Percentiles rank a stretch among this genome's conserved stretches.
Evolutionary conservation across 2,113 vertebrate species (phyloP).

Genomic region (Prunella fulvescens): DNA sequence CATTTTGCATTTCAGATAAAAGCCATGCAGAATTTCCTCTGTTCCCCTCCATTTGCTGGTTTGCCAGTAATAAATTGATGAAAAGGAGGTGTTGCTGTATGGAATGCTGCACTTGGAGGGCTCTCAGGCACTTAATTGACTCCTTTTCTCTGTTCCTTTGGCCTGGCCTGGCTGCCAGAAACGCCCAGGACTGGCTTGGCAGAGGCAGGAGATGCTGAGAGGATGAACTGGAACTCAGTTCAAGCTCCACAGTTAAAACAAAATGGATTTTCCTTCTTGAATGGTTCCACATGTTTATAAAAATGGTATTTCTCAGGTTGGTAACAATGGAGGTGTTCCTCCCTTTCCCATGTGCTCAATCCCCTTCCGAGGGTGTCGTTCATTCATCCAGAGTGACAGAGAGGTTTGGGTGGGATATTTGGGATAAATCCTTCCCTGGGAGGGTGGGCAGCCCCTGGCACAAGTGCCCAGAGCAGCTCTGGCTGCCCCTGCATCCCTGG

Average conservation of each 20-base stretch:
- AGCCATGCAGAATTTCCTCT: not conserved
- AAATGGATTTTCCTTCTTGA: not conserved
- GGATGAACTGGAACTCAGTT: not conserved
- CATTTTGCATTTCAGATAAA: not conserved
- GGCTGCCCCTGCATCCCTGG: not conserved
- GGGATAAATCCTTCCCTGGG: not conserved
- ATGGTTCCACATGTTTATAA: not conserved
- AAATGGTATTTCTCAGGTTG: not conserved
- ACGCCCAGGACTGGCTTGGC: not conserved
- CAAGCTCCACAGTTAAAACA: not conserved
- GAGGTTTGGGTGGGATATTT: rapidly evolving
- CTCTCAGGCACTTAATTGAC: not conserved
- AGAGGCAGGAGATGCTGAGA: not conserved
- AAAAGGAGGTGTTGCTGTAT: not conserved
- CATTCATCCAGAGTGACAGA: not conserved
- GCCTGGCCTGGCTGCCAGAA: not conserved
- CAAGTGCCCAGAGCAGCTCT: not conserved
- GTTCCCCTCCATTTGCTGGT: not conserved
- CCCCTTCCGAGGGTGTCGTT: rapidly evolving
- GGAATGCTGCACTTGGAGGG: not conserved
- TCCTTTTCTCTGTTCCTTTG: not conserved
- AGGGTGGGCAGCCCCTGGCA: not conserved
- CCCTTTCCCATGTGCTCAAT: not conserved
- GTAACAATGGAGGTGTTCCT: not conserved
- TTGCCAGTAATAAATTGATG: not conserved